A percentile compares a stretch with the other conserved stretches of the same genome.
Conservation (phyloP, 2,113 vertebrate species). For the Eptesicus fuscus region DNA sequence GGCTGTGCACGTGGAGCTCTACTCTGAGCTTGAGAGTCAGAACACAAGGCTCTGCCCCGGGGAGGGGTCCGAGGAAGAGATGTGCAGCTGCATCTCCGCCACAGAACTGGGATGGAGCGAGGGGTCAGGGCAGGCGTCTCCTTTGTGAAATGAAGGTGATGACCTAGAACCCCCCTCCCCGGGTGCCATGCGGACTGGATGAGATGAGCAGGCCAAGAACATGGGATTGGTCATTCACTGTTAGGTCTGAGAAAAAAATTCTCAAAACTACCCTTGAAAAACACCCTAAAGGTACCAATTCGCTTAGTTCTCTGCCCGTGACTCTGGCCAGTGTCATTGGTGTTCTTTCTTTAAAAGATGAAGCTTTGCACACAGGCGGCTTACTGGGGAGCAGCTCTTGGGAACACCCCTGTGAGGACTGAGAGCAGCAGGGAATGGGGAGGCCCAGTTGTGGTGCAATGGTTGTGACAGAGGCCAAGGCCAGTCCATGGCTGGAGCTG, state of each 20-base stretch:
- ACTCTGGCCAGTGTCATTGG: background rate
- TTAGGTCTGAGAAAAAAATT: background rate
- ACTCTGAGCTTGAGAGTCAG: background rate
- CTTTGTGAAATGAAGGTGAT: background rate
- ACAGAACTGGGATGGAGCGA: background rate
- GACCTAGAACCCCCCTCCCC: background rate
- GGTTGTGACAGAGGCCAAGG: background rate
- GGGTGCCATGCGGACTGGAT: background rate
- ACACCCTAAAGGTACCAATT: background rate
- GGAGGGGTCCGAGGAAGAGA: background rate
- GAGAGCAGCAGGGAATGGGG: background rate
- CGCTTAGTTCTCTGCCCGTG: background rate
- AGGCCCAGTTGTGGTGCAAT: background rate
- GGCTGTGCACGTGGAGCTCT: background rate
- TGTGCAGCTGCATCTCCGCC: fast-evolving
- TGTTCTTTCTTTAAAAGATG: background rate
- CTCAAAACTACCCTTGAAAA: background rate
- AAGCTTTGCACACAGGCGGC: background rate
- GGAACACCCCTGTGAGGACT: fast-evolving
- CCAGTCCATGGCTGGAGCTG: background rate
- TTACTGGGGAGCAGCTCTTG: background rate
- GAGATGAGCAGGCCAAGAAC: background rate
- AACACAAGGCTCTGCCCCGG: background rate
- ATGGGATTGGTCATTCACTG: background rate
- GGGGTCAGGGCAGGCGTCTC: background rate